These are phyloP conservation scores for Harlomillsia oculata DNA, from an alignment of 1,140 invertebrate species.

Conservation along the genomic window DNA sequence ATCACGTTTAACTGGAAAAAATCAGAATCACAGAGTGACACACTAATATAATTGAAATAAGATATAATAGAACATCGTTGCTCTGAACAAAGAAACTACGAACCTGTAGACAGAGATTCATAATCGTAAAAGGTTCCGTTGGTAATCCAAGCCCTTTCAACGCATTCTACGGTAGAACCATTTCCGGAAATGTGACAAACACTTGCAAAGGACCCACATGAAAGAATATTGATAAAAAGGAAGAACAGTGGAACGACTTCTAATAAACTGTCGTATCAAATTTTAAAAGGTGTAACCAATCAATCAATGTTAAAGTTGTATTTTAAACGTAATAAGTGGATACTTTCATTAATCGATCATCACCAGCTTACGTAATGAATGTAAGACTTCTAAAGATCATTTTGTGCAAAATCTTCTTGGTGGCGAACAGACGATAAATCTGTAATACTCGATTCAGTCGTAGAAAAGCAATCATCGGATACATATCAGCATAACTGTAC, in stretches of 20 bases:
- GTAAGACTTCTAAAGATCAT: slow-evolving; percentile 25
- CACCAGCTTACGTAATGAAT: slow-evolving; percentile 18
- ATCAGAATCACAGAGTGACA: neutral
- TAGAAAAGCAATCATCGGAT: slow-evolving; percentile 2
- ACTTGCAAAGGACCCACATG: slow-evolving; percentile 6
- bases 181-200: slow-evolving; percentile 12
- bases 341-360: too few relatives aligned
- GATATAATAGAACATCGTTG: neutral
- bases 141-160: slow-evolving; percentile 17
- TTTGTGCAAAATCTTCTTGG: slow-evolving; percentile 12
- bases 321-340: too few relatives aligned
- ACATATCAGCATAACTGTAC: neutral
- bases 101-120: neutral
- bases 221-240: slow-evolving; percentile 12
- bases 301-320: too few relatives aligned
- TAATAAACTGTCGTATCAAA: slow-evolving; percentile 17
- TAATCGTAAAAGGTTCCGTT: slow-evolving; percentile 17
- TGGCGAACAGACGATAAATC: slow-evolving; percentile 17
- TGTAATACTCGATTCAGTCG: slow-evolving; percentile 28
- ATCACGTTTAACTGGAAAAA: neutral
- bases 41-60: neutral
- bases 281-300: too few relatives aligned
- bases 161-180: slow-evolving; percentile 7
- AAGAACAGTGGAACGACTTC: slow-evolving; percentile 30
- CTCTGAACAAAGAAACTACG: neutral